Percentiles rank a stretch among this genome's conserved stretches.
phyloP scores from a whole-genome alignment of 1,140 invertebrate species.

The Brachionus calyciflorus region DNA sequence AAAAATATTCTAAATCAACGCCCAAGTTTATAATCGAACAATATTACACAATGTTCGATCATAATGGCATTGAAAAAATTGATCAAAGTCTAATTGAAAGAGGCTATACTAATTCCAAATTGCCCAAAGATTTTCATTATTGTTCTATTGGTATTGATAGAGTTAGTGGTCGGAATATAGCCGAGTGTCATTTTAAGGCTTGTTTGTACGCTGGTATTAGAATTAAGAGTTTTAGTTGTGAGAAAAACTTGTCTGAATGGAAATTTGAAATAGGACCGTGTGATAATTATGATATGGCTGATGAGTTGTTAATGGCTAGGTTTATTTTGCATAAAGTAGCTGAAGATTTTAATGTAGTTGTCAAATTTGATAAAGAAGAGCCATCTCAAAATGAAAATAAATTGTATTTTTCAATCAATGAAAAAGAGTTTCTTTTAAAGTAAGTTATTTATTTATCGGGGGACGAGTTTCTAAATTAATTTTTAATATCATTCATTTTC shows the following conservation, averaged over 20 bases:
- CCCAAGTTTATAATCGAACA: conserved; percentile 94
- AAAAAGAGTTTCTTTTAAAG: conserved; percentile 12
- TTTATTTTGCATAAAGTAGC: conserved; percentile 75
- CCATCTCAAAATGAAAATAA: not conserved
- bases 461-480: too few species aligned
- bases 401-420: conserved; percentile 16
- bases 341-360: conserved; percentile 84
- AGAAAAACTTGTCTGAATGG: conserved; percentile 81
- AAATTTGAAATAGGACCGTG: conserved; percentile 68
- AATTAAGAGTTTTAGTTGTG: conserved; percentile 84
- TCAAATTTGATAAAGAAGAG: conserved; percentile 68
- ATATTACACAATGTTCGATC: conserved; percentile 85
- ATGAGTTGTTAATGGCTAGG: conserved; percentile 83
- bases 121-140: conserved; percentile 71
- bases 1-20: conserved; percentile 64
- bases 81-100: not conserved
- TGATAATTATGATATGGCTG: conserved; percentile 76
- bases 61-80: conserved; percentile 62
- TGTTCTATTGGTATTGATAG: conserved; percentile 91
- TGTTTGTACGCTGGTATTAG: conserved; percentile 81
- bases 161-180: conserved; percentile 76
- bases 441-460: too few species aligned
- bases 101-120: not conserved
- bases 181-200: conserved; percentile 74
- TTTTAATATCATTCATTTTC: too few species aligned